Percentiles rank a stretch among this genome's conserved stretches.
These are phyloP conservation scores for Catamblyrhynchus diadema DNA, from an alignment of 2,797 vertebrate species.

Conservation along the genomic window DNA sequence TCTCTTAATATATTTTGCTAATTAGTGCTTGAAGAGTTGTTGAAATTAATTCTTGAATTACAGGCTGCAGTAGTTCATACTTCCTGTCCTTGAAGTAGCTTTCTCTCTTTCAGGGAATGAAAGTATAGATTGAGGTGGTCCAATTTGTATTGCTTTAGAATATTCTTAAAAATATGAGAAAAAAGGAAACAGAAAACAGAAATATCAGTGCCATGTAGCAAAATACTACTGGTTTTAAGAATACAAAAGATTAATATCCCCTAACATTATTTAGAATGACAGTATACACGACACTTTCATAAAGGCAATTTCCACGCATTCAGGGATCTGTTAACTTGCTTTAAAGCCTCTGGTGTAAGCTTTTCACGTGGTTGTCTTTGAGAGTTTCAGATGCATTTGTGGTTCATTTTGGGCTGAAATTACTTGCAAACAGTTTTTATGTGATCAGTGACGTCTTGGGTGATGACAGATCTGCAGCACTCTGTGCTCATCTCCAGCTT, in stretches of 20 bases:
- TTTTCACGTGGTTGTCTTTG: constrained; percentile 15
- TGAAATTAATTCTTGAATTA: not conserved
- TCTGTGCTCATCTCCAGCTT: not conserved
- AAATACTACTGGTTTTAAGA: not conserved
- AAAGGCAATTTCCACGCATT: not conserved
- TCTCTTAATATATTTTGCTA: not conserved
- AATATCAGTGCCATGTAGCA: not conserved
- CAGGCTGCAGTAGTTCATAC: not conserved
- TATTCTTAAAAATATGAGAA: not conserved
- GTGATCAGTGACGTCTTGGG: not conserved
- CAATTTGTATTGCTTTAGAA: not conserved
- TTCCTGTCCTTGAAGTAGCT: not conserved
- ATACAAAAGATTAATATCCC: not conserved
- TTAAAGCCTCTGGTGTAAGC: not conserved
- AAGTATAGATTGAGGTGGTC: not conserved
- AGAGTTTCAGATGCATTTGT: not conserved
- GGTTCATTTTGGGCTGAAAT: constrained; percentile 11
- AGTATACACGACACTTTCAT: not conserved
- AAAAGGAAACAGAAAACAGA: not conserved
- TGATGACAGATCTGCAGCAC: not conserved
- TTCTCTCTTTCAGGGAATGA: not conserved
- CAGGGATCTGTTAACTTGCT: not conserved
- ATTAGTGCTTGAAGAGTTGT: not conserved
- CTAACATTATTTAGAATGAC: not conserved
- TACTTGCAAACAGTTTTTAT: not conserved